Evolutionary conservation across 2,113 vertebrate genomes (phyloP), one percentile per base, ranked within the genome.

Genomic region (Peromyscus leucopus): DNA sequence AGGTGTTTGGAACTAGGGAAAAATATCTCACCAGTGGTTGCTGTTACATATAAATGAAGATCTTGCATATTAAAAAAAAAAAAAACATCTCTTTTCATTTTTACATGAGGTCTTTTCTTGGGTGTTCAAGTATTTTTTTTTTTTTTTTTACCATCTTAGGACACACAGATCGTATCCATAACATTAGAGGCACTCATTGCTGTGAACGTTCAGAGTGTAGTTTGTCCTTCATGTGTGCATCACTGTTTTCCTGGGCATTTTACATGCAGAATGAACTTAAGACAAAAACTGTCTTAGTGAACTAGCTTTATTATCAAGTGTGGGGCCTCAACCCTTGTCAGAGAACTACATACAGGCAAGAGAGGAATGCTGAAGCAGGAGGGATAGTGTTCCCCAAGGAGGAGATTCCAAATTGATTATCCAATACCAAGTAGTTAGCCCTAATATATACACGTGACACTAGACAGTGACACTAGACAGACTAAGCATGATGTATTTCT

Each of bases 11-110:
- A 98, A 98, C 94, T 93, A 84, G 95, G n/a, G 42, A 85, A 24
- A 78, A 55, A 97, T 95, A 98, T 98, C 98, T 98, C 93, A 98
- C 98, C 99, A 98, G 98, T 98, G 98, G 98, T 99, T 99, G 99
- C 99, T 99, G 99, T 99, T 99, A 98, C 98, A 98, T 98, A 98
- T 98, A 98, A 99, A 99, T 51, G 51, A 99, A 99, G 97, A 98
- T 98, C 98, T 98, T 98, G 99, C 97, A 98, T 98, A 98, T 98
- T 84, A 98, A 78, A 67, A 67, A 63, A 24, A 57, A 15, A 59
- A 59, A 48, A 24, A 59, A 4, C n/a, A 0, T 76, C 7, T 46
- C 15, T 74, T 19, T 96, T 11, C 7, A 48, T 9, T 78, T 95
- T 75, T 74, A 19, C 17, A 1, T 42, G 0, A 75, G 67, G 16